These are phyloP conservation scores for Radopholus similis DNA, from an alignment of 1,140 invertebrate genomes.

Conservation along the genomic window DNA sequence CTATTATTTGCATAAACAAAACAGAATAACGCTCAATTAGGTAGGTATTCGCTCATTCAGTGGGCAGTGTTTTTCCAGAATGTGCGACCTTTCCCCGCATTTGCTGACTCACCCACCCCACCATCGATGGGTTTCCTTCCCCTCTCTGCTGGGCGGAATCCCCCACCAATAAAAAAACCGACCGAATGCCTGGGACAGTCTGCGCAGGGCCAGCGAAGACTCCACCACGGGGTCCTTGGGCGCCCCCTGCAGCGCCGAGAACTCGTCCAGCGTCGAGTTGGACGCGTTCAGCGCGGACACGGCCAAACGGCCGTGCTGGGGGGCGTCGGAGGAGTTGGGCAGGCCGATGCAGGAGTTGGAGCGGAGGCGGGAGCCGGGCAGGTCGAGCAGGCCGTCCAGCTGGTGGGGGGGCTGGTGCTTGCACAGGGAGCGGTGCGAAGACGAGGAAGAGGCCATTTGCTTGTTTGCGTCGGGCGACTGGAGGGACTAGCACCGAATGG, in stretches of 20 bases:
- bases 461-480: background rate
- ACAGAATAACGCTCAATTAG: no score
- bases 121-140: no score
- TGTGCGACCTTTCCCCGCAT: background rate
- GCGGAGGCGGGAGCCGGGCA: background rate
- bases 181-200: conserved; percentile 32
- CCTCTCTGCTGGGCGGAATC: background rate
- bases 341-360: conserved; percentile 16
- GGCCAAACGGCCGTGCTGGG: background rate
- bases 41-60: no score
- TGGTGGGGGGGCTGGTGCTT: background rate
- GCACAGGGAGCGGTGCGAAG: background rate
- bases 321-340: background rate
- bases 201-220: conserved; percentile 17
- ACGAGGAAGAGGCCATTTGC: background rate
- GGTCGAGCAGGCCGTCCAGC: background rate
- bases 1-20: no score
- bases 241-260: background rate
- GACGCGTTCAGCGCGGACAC: background rate
- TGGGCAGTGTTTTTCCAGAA: background rate
- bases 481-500: background rate
- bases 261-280: background rate
- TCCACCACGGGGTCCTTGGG: conserved; percentile 27
- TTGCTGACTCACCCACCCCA: no score
- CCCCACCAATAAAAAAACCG: background rate